Evolutionary conservation across 2,888 invertebrate species (phyloP).

Genomic region (Scrobipalpa costella): DNA sequence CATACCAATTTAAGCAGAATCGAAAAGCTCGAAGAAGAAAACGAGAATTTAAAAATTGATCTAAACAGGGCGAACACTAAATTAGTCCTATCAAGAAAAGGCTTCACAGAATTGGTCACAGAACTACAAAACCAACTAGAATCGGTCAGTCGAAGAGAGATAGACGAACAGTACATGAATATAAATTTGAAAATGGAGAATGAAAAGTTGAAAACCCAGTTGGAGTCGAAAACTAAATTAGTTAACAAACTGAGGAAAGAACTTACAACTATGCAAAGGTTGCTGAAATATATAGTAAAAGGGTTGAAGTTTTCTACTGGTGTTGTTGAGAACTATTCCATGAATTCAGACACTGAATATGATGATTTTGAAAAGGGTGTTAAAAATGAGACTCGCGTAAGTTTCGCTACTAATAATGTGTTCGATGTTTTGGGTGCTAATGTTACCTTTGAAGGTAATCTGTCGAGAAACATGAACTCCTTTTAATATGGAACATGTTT

Average conservation of each 20-base stretch:
- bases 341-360: slow-evolving; percentile 53
- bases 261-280: slow-evolving; percentile 51
- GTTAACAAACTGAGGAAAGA: slow-evolving; percentile 59
- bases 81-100: slow-evolving; percentile 4
- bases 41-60: slow-evolving; percentile 18
- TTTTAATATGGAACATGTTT: background rate
- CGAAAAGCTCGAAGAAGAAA: slow-evolving; percentile 23
- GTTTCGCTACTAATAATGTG: background rate
- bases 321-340: slow-evolving; percentile 36
- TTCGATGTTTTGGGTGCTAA: background rate
- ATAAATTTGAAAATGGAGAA: slow-evolving; percentile 60
- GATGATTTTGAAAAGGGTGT: slow-evolving; percentile 56
- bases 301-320: slow-evolving; percentile 46
- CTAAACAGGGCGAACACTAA: slow-evolving; percentile 17
- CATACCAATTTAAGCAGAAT: background rate
- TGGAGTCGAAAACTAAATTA: slow-evolving; percentile 58
- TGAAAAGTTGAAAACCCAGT: slow-evolving; percentile 57
- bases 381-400: slow-evolving; percentile 38
- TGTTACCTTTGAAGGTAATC: background rate
- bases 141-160: slow-evolving; percentile 49
- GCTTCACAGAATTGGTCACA: slow-evolving; percentile 42
- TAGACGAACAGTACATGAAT: slow-evolving; percentile 51
- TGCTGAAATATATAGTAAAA: slow-evolving; percentile 58
- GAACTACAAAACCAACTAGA: slow-evolving; percentile 63
- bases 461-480: slow-evolving; percentile 10